Evolutionary conservation across 2,797 vertebrate genomes (phyloP), one percentile per base, ranked within the genome.

Genomic region (Selene dorsalis): DNA sequence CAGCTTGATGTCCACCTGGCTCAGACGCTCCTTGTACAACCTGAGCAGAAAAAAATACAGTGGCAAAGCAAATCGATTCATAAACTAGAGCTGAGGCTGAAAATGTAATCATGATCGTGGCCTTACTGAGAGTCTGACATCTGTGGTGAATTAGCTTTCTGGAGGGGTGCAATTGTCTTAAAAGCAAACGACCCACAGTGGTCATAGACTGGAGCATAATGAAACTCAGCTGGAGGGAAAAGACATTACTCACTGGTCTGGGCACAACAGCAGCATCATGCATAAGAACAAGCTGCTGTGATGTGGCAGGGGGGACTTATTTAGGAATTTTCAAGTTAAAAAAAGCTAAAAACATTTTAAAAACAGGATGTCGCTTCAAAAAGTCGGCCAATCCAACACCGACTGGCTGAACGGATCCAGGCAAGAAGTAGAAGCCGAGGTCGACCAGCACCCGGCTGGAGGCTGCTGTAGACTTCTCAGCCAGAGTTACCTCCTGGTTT

Each of bases 1-100:
- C 62, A 99, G 95, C 89, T 99, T 99, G 90, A 97, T 95, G 93
- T 99, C 98, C 88, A 99, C 97, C 92, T 99, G 98, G 92, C 95
- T 99, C 90, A 99, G 91, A 72, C 97, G 94, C 91, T 99, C 98
- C 92, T 98, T 99, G 89, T 99, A 99, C 91, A 99, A 95, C 90
- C 98, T 99, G 87, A 90, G 75, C 84, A 87, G 1, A 61, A 48
- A 64, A 1, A 61, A 18, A 67, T 17, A 62, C n/a, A 24, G 26
- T 16, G 2, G 24, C 20, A 38, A n/a, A 32, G 32, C 0, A 11
- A 0, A 52, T 16, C 4, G 13, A 4, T 35, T 52, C 3, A 28
- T 4, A 10, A 47, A 4, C 13, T 1, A 45, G 8, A 38, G 68
- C 22, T 6, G 6, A 38, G 30, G 35, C 35, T 16, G 28, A 55